Base-by-base conservation (phyloP, 2,797 vertebrate species). In the Acomys russatus region DNA sequence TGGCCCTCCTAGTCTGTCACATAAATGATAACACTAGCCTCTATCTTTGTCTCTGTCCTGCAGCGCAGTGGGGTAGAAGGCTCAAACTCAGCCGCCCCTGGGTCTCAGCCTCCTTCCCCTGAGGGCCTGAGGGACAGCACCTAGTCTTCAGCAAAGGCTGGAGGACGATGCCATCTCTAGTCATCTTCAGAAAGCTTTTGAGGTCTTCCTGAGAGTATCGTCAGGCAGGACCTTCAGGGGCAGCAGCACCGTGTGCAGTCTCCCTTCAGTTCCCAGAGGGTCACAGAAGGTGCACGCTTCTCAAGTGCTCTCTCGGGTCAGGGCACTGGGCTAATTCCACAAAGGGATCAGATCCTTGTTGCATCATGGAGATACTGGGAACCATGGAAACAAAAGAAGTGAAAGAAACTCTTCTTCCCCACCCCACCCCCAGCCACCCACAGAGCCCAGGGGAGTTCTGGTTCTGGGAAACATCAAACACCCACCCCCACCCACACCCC, bases 21-120 rank as follows among this genome's bases (percentile, higher is more conserved):
- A 18, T 2, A 17, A 38, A 22, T 12, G 66, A 8, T n/a, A 84
- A 74, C 1, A 12, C 38, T 68, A 14, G 22, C 56, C 33, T 6
- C 30, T 14, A 35, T n/a, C n/a, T 56, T 63, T 61, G 70, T 61
- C 59, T 54, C 49, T 68, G 63, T 92, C 9, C 6, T 44, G 44
- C 44, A 44, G 15, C 51, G 51, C 8, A 17, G 10, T 61, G 23
- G 11, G 15, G 76, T 0, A 5, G 30, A 9, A 12, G 8, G 59
- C 23, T 17, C 9, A 73, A 74, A 22, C 9, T 56, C 44, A 18
- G 1, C 23, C 1, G n/a, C 56, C 25, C 25, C 35, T 12, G 35
- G 0, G 33, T 23, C 44, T 44, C n/a, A 73, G 51, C 30, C 0
- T 1, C n/a, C 44, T 0, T 0, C 9, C 44, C 11, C 1, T 0